Base-by-base conservation (phyloP, 2,113 vertebrate species). In the Turdus rufiventris region DNA sequence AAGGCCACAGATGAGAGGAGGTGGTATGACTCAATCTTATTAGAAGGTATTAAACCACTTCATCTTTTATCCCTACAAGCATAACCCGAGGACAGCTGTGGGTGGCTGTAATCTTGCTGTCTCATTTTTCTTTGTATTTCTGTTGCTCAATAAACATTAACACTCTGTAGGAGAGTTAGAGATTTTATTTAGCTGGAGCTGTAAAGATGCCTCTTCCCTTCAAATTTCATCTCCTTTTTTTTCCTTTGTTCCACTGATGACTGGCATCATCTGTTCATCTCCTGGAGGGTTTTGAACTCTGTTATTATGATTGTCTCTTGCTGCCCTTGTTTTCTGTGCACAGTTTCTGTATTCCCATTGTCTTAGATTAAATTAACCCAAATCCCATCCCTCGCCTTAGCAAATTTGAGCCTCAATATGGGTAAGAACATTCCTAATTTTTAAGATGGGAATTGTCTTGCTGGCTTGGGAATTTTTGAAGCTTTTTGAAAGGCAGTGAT, bases 1-100 rank as follows among this genome's bases (percentile, higher is more conserved):
- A 81, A 91, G 90, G 85, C 88, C 12, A 9, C 31, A 23, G 60
- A 79, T 25, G 56, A 92, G 88, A 77, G 73, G 86, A 82, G 54
- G 47, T 80, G 72, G 48, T 38, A 23, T 84, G 85, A 84, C 65
- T 96, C 88, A 78, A 79, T 63, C 82, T 81, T 75, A 81, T 93
- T 90, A 83, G 81, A 73, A 94, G 31, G 82, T 94, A 96, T 96
- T 96, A 96, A 96, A 93, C 72, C 76, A 83, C 82, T 97, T 90
- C 57, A 75, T 95, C 96, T 95, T 92, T 84, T 91, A 85, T 88
- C 40, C 68, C 68, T 94, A 57, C 42, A 34, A 95, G 61, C 61
- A 45, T 48, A 88, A 93, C 68, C 65, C 16, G 31, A 67, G 73
- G 82, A 96, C 71, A 68, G 83, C 80, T 91, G 86, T 94, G 92